These are phyloP conservation scores for Linyphia triangularis DNA, from an alignment of 2,888 invertebrate genomes.

Conservation along the genomic window DNA sequence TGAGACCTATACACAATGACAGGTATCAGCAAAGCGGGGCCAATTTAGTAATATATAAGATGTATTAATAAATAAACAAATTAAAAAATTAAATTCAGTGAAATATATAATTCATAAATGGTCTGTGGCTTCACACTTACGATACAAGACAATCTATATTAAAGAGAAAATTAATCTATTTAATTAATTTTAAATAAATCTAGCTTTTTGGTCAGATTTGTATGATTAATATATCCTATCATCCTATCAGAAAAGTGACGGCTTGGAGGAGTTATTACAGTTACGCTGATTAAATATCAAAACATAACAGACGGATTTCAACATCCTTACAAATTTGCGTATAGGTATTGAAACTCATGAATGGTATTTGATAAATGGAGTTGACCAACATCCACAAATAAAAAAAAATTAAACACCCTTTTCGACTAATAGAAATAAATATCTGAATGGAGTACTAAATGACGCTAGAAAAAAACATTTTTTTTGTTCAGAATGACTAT, in stretches of 20 bases:
- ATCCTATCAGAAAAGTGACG: not conserved
- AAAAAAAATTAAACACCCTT: not conserved
- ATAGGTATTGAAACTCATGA: not conserved
- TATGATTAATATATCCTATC: not conserved
- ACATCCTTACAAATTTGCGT: not conserved
- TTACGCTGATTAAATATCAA: not conserved
- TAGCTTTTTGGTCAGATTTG: too few species aligned
- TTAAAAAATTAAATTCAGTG: too few species aligned
- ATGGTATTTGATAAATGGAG: not conserved
- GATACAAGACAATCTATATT: too few species aligned
- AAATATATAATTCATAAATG: too few species aligned
- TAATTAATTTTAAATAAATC: too few species aligned
- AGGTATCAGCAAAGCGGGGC: too few species aligned
- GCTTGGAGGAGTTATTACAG: not conserved
- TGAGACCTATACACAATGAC: too few species aligned
- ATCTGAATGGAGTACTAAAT: not conserved
- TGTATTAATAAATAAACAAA: too few species aligned
- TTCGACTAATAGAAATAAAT: constrained; percentile 4
- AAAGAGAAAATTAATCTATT: too few species aligned
- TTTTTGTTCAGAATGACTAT: not conserved
- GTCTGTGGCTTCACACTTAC: too few species aligned
- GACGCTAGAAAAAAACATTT: not conserved
- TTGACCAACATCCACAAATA: not conserved
- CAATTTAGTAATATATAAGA: too few species aligned
- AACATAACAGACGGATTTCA: not conserved